Evolutionary conservation across 2,888 invertebrate genomes (phyloP).

Genomic region (Deladenus siricidicola): DNA sequence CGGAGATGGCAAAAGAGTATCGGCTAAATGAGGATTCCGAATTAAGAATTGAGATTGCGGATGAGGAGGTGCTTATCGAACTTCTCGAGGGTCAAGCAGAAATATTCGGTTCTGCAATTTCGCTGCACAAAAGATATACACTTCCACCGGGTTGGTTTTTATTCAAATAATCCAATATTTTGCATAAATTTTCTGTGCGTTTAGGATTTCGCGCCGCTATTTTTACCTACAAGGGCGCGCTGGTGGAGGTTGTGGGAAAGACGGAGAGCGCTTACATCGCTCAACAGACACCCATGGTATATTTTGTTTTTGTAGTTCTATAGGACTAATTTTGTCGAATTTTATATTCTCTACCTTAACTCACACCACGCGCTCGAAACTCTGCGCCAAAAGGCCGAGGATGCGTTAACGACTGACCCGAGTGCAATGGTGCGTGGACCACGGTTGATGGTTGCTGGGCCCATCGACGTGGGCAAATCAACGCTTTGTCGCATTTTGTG

Average conservation of each 20-base stretch:
- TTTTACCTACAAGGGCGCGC: conserved; percentile 90
- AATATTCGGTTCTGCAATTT: conserved; percentile 89
- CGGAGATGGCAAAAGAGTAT: conserved; percentile 31
- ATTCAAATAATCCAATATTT: background rate
- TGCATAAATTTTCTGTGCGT: conserved; percentile 1
- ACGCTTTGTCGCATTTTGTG: conserved; percentile 77
- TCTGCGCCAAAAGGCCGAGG: conserved; percentile 67
- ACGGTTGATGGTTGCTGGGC: conserved; percentile 59
- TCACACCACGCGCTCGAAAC: conserved; percentile 89
- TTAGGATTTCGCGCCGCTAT: conserved; percentile 88
- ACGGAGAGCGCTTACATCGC: conserved; percentile 88
- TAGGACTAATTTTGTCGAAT: background rate
- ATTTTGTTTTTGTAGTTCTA: conserved; percentile 1
- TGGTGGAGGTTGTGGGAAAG: conserved; percentile 73
- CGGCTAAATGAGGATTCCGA: conserved; percentile 45
- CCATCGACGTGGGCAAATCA: conserved; percentile 90
- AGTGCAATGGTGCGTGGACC: conserved; percentile 29
- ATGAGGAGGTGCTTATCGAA: conserved; percentile 57
- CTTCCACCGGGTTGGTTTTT: conserved; percentile 38
- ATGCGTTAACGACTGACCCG: conserved; percentile 28
- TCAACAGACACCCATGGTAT: conserved; percentile 64
- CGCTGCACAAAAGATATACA: conserved; percentile 70
- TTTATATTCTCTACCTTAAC: conserved; percentile 71
- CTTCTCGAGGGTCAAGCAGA: conserved; percentile 83
- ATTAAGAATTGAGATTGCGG: conserved; percentile 41